Percentiles rank a stretch among this genome's conserved stretches.
Conservation (phyloP, 2,113 vertebrate genomes). For the Pachyramphus minor region DNA sequence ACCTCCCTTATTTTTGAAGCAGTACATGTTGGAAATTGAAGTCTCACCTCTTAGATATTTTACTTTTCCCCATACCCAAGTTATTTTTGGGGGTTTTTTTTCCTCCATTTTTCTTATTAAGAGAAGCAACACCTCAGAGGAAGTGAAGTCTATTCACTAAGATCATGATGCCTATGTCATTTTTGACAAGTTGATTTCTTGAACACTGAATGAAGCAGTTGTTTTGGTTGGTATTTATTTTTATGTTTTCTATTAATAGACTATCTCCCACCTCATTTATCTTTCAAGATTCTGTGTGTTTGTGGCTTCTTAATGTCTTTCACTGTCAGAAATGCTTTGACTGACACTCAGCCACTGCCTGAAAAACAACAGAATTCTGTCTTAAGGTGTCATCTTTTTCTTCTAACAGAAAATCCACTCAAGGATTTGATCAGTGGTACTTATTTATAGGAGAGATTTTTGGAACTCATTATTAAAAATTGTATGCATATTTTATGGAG, state of each 20-base stretch:
- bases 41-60: background rate
- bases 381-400: background rate
- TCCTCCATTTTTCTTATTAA: background rate
- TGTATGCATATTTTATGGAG: constrained; percentile 14
- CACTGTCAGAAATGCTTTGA: background rate
- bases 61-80: background rate
- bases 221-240: constrained; percentile 31
- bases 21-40: background rate
- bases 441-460: background rate
- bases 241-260: constrained; percentile 42
- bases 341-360: background rate
- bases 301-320: background rate
- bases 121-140: background rate
- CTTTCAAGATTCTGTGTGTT: background rate
- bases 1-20: background rate
- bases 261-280: background rate
- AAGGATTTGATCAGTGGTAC: background rate
- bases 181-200: constrained; percentile 31
- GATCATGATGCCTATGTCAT: background rate
- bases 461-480: background rate
- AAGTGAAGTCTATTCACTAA: background rate
- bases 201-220: background rate
- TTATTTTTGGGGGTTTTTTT: background rate
- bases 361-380: background rate
- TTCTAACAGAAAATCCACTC: background rate